A percentile compares a stretch with the other conserved stretches of the same genome.
Conservation (phyloP, 2,797 vertebrate species). For the Gambusia yucatana region DNA sequence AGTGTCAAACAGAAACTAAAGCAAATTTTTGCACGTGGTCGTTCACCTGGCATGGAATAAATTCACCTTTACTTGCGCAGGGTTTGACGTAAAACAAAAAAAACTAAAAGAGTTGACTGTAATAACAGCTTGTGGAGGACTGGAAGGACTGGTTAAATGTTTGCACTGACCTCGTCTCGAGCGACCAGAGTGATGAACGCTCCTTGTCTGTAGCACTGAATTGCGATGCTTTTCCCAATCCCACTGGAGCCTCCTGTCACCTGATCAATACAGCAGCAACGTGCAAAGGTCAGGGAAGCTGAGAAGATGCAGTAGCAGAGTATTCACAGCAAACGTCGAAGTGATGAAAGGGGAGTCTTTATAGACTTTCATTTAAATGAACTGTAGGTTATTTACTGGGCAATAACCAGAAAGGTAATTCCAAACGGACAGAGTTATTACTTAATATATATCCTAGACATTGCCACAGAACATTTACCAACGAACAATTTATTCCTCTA, state of each 20-base stretch:
- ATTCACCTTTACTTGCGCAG: slow-evolving; percentile 14
- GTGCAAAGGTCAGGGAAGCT: background rate
- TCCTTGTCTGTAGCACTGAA: slow-evolving; percentile 95
- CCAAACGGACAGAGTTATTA: background rate
- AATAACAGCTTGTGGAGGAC: slow-evolving; percentile 28
- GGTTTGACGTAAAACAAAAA: slow-evolving; percentile 35
- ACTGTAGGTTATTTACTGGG: background rate
- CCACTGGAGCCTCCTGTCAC: slow-evolving; percentile 98
- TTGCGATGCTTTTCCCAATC: slow-evolving; percentile 94
- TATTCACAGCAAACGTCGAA: background rate
- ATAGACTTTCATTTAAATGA: background rate
- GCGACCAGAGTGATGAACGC: slow-evolving; percentile 98
- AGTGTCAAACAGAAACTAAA: slow-evolving; percentile 16
- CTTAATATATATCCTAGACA: background rate
- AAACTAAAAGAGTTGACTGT: background rate
- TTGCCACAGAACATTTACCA: background rate
- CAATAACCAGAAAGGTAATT: background rate
- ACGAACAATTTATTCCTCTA: background rate
- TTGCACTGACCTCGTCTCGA: slow-evolving; percentile 89
- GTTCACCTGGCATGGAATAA: slow-evolving; percentile 9
- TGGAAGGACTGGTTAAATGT: slow-evolving; percentile 9
- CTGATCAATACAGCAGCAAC: slow-evolving; percentile 69
- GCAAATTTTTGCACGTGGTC: background rate
- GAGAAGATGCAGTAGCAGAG: background rate
- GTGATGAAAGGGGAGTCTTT: background rate